Evolutionary conservation across 1,140 invertebrate genomes (phyloP), one percentile per base, ranked within the genome.

Genomic region (Eubasilissa regina): DNA sequence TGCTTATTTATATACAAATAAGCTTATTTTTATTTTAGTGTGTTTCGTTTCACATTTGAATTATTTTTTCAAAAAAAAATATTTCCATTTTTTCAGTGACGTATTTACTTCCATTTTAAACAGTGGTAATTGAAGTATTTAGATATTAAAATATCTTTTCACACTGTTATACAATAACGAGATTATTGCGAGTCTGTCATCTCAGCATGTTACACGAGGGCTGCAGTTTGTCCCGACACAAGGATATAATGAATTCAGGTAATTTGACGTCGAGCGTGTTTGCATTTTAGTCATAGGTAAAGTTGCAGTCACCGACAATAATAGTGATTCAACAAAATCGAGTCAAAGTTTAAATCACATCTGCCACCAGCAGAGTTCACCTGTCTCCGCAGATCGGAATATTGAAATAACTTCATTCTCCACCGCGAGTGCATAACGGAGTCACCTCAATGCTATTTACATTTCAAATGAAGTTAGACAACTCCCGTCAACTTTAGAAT

Each of bases 301-400:
- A n/a, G n/a, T n/a, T 25, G 15, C 58, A 12, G 15, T 62, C 21
- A 4, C 58, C 15, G 9, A 21, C 21, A 25, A 21, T 62, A 21
- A 21, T 12, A 62, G 21, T 21, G 58, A 21, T 62, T 21, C 58
- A 62, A 25, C 58, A 62, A 62, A 62, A 62, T 62, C 21, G 58
- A 62, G 58, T 62, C 58, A 62, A 62, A 62, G 58, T 62, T 62
- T 35, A 62, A 62, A 62, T 62, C 58, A 62, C 58, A 62, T 62
- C 58, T 62, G 58, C 21, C 21, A 21, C 58, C 25, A 62, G 12
- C 58, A 62, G 58, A 55, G 53, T 55, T 25, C 21, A 62, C 58
- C 58, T 62, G 58, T 62, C 8, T 21, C 58, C 58, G 12, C 0
- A 6, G 25, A 62, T 25, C 25, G 58, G 58, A 62, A 62, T 62